Conservation (phyloP, 2,797 vertebrate genomes). For the Trichosurus vulpecula region DNA sequence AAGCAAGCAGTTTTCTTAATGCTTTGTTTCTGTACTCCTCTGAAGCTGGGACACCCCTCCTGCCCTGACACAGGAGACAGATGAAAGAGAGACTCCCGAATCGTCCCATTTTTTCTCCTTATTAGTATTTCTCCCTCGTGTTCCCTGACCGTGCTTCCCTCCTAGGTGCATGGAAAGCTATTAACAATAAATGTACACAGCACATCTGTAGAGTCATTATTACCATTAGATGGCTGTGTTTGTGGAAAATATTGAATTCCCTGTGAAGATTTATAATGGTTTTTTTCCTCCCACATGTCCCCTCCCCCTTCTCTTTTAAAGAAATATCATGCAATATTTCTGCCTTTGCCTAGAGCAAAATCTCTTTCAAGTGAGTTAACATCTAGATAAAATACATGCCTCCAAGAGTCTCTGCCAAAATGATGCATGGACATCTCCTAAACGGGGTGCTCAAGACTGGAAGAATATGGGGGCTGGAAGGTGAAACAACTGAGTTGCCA, state of each 20-base stretch:
- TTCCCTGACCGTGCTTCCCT: constrained; percentile 47
- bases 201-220: constrained; percentile 53
- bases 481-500: not conserved
- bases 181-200: not conserved
- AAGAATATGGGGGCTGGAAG: not conserved
- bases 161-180: constrained; percentile 56
- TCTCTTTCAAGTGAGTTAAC: constrained; percentile 54
- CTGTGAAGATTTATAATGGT: constrained; percentile 60
- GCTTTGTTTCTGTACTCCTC: not conserved
- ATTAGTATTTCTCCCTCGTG: constrained; percentile 62
- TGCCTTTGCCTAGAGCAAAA: constrained; percentile 58
- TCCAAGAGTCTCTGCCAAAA: not conserved
- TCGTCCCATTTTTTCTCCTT: constrained; percentile 53
- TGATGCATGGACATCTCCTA: not conserved
- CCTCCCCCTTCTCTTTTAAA: constrained; percentile 59
- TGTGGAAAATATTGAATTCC: constrained; percentile 69
- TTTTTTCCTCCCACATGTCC: not conserved
- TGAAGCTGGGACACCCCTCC: not conserved
- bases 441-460: not conserved
- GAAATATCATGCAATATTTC: constrained; percentile 47
- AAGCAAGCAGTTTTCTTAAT: rapidly evolving
- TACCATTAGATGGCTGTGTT: constrained; percentile 53
- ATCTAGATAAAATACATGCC: constrained; percentile 46
- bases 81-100: not conserved
- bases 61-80: not conserved